Evolutionary conservation across 1,140 invertebrate species (phyloP).

Genomic region (Berghia stephanieae): DNA sequence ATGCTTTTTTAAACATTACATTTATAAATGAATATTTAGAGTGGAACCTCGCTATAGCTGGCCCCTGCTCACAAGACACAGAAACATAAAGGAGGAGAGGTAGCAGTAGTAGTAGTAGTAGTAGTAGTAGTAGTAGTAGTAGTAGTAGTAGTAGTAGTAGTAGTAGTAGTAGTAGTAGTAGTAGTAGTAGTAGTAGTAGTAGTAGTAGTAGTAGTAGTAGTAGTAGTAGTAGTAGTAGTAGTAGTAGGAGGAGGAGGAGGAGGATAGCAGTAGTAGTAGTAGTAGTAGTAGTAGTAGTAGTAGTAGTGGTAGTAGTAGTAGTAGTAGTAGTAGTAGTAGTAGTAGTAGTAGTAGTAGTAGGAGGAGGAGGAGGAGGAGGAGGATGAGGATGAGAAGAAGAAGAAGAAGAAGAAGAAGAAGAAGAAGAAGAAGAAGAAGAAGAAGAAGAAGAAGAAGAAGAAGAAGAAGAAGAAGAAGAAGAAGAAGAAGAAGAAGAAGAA

Average conservation of each 20-base stretch:
- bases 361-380: no score
- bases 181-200: neutral
- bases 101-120: neutral
- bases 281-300: neutral
- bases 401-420: constrained; percentile 1
- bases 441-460: constrained; percentile 1
- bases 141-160: neutral
- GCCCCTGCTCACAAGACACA: neutral
- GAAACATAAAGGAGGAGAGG: neutral
- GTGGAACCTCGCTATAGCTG: no score
- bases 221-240: no score
- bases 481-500: constrained; percentile 1
- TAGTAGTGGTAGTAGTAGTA: neutral
- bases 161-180: neutral
- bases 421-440: constrained; percentile 1
- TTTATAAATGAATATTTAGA: no score
- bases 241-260: no score
- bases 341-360: neutral
- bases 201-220: neutral
- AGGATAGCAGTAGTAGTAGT: neutral
- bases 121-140: neutral
- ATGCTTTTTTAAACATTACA: no score
- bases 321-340: neutral
- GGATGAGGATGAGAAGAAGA: no score
- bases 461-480: constrained; percentile 1